A percentile compares a stretch with the other conserved stretches of the same genome.
Conservation (phyloP, 2,797 vertebrate genomes). For the Synanceia verrucosa region DNA sequence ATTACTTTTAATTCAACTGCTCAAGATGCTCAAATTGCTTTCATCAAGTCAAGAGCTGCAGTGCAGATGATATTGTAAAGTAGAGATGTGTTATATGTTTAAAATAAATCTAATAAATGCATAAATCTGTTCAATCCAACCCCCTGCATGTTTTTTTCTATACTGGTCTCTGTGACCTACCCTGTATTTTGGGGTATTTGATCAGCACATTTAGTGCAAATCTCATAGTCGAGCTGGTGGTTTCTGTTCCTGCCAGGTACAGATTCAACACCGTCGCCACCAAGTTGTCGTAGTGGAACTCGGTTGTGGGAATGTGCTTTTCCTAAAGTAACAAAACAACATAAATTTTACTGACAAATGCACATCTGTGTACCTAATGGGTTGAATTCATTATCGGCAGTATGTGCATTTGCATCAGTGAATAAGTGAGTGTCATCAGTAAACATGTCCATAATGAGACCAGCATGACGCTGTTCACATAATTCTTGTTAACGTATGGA, state of each 20-base stretch:
- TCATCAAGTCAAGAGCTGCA: not conserved
- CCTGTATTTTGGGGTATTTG: slow-evolving; percentile 81
- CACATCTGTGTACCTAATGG: not conserved
- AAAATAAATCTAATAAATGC: not conserved
- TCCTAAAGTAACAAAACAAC: slow-evolving; percentile 64
- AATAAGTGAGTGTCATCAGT: not conserved
- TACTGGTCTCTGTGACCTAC: slow-evolving; percentile 56
- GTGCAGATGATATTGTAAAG: not conserved
- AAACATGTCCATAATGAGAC: not conserved
- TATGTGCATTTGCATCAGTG: not conserved
- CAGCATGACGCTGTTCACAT: not conserved
- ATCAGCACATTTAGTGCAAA: slow-evolving; percentile 80
- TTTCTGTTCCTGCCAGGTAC: slow-evolving; percentile 80
- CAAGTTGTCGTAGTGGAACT: slow-evolving; percentile 82
- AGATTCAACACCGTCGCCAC: slow-evolving; percentile 78
- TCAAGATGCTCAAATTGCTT: not conserved
- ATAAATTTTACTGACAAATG: not conserved
- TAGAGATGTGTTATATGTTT: not conserved
- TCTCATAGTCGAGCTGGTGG: slow-evolving; percentile 79
- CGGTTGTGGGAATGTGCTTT: slow-evolving; percentile 63
- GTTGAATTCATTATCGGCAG: not conserved
- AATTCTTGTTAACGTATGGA: not conserved
- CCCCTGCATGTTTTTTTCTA: not conserved
- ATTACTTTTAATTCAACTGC: no score
- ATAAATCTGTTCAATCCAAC: not conserved